Conservation (phyloP, 1,140 invertebrate genomes). For the Brachionus manjavacas region DNA sequence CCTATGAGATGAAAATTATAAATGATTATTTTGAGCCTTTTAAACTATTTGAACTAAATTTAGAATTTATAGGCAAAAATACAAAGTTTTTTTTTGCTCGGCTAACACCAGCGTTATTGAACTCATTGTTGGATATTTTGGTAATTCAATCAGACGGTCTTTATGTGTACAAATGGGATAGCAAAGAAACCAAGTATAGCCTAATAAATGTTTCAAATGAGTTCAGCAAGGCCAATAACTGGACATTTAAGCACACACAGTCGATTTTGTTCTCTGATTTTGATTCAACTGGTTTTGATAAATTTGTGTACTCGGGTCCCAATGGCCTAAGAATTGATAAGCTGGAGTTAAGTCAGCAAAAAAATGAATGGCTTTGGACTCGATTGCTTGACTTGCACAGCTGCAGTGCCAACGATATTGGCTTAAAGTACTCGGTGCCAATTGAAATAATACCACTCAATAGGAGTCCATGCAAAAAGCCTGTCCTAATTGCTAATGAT, state of each 20-base stretch:
- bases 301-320: not conserved
- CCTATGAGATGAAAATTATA: not conserved
- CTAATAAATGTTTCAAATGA: not conserved
- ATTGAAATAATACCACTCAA: conserved; percentile 12
- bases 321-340: not conserved
- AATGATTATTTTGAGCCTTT: not conserved
- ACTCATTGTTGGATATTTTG: not conserved
- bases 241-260: not conserved
- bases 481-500: not conserved
- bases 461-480: not conserved
- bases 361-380: not conserved
- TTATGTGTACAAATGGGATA: not conserved
- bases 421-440: conserved; percentile 6
- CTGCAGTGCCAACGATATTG: not conserved
- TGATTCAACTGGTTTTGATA: conserved; percentile 1
- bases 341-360: not conserved
- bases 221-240: not conserved
- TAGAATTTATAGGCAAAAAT: not conserved
- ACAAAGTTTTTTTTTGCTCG: conserved; percentile 6
- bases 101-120: not conserved
- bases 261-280: conserved; percentile 19
- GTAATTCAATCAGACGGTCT: not conserved
- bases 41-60: not conserved
- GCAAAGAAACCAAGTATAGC: not conserved
- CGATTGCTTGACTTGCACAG: not conserved